Evolutionary conservation across 2,797 vertebrate species (phyloP).

Genomic region (Oreochromis mossambicus): DNA sequence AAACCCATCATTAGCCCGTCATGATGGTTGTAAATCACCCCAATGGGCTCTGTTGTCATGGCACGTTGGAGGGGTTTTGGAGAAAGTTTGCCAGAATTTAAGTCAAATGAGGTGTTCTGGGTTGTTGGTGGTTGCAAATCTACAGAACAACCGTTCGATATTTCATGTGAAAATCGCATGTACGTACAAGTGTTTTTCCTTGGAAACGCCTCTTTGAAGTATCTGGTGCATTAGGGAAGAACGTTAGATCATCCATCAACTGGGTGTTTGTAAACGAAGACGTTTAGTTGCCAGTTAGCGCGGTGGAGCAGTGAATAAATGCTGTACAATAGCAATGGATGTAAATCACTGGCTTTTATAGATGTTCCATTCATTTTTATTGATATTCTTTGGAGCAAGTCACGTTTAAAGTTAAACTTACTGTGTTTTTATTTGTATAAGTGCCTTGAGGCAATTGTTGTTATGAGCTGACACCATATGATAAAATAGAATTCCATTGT

Average conservation of each 20-base stretch:
- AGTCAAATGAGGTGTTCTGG: neutral
- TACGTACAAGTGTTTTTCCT: neutral
- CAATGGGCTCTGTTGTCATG: slow-evolving; percentile 48
- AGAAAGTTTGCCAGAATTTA: neutral
- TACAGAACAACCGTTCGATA: neutral
- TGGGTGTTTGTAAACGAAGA: neutral
- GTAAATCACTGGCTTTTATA: slow-evolving; percentile 31
- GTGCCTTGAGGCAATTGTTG: neutral
- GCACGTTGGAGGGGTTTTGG: neutral
- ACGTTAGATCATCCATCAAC: slow-evolving; percentile 28
- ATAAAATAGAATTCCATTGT: neutral
- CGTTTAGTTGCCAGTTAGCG: slow-evolving; percentile 3
- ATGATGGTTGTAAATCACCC: slow-evolving; percentile 68
- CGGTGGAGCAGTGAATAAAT: slow-evolving; percentile 11
- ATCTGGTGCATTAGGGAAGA: neutral
- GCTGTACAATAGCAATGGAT: neutral
- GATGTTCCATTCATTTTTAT: neutral
- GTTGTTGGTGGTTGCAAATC: neutral
- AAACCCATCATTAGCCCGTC: slow-evolving; percentile 74
- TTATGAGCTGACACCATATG: neutral
- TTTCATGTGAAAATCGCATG: neutral
- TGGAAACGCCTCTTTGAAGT: neutral
- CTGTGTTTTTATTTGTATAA: neutral
- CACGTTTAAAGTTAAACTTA: neutral
- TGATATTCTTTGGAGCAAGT: neutral